Evolutionary conservation across 2,888 invertebrate species (phyloP), one percentile per base, ranked within the genome.

Genomic region (Campoplex nolae): DNA sequence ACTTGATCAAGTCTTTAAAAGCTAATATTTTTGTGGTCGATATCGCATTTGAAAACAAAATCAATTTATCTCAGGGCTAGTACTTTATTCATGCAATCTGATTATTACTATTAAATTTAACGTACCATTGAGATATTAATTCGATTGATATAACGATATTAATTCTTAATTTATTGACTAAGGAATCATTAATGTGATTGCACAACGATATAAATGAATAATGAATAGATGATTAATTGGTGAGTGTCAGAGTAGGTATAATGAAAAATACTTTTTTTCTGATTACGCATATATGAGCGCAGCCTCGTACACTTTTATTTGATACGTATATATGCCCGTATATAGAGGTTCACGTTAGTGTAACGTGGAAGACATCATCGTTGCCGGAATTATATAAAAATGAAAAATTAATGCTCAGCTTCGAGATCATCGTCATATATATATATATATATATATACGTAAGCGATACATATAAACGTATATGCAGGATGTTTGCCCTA

Each of bases 391-490:
- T 92, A 92, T 93, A 93, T 93, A 94, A 94, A 93, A 91, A 93
- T 94, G 92, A 94, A 94, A 94, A 93, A 92, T 94, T 94, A 94
- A 94, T 94, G 92, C 89, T 70, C 1, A 88, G 87, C 87, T 88
- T 89, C 87, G 85, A 88, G 77, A 89, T 90, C 87, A 89, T 89
- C 88, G 90, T 88, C 89, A 89, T 81, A 56, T 54, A 62, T 23
- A 23, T 38, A 56, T 51, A 28, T 89, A 89, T 81, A 56, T 54
- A 62, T 23, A 23, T 38, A 56, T 51, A 28, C 32, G 54, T 32
- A 23, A 35, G 58, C 58, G 35, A 62, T 79, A 28, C 73, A 67
- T 38, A 65, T 38, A 45, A 54, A 54, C n/a, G 51, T 81, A 65
- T 65, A 74, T 81, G 48, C 38, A 91, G 89, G 90, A 82, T 75